Conservation (phyloP, 2,797 vertebrate species). For the Podargus strigoides region DNA sequence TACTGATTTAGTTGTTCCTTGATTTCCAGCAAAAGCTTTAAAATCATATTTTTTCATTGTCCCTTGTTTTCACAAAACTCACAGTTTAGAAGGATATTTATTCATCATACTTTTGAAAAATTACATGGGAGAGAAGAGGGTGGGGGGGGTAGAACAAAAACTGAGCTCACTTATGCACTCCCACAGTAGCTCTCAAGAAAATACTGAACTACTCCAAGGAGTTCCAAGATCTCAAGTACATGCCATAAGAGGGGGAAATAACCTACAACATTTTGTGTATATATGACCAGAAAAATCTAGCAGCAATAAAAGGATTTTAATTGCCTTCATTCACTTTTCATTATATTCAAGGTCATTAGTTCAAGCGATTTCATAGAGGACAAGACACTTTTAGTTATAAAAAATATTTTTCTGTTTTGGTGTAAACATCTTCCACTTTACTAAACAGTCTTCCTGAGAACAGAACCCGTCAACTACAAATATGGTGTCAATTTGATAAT, state of each 20-base stretch:
- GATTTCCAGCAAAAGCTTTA: neutral
- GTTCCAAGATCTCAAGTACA: neutral
- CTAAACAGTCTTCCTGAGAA: neutral
- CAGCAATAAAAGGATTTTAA: fast-evolving
- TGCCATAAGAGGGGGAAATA: neutral
- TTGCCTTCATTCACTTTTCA: neutral
- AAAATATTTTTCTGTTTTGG: neutral
- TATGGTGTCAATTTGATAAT: neutral
- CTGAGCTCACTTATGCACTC: neutral
- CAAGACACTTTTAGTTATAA: neutral
- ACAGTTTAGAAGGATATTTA: neutral
- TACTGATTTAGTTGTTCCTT: neutral
- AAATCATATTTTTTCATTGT: neutral
- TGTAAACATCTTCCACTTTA: neutral
- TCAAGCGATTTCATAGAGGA: neutral
- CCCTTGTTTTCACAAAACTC: neutral
- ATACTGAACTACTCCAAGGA: neutral
- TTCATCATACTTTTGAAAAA: neutral
- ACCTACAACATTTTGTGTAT: neutral
- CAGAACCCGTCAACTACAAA: neutral
- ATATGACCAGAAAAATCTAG: neutral
- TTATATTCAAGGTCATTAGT: neutral
- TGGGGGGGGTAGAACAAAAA: neutral
- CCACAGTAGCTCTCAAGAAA: neutral
- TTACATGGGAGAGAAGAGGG: neutral